Evolutionary conservation across 1,140 invertebrate genomes (phyloP), one percentile per base, ranked within the genome.

Genomic region (Dryas iulia): DNA sequence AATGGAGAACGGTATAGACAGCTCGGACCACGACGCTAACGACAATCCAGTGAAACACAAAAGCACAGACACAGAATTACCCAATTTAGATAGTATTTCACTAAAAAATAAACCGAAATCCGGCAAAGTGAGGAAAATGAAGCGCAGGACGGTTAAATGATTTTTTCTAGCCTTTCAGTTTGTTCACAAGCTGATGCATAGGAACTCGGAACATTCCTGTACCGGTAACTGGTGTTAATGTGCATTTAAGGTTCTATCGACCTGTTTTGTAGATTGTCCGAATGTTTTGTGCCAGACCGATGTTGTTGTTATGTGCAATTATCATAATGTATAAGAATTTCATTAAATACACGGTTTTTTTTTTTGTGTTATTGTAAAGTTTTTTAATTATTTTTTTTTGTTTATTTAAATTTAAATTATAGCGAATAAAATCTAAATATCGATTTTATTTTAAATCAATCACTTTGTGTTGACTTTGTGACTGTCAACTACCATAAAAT

Each of bases 61-160:
- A 59, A 0, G 11, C 26, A 74, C 79, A 0, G 84, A 87, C 53
- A 61, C 73, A 0, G 87, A 89, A 25, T 65, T 87, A 31, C 86
- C 84, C 4, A 85, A 87, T 59, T 12, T 87, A 60, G 88, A 89
- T 66, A 86, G 77, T 57, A 83, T 87, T 70, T 83, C 86, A 0
- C 66, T 88, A 2, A 89, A 82, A 63, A 79, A 66, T 35, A 89
- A 87, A 59, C 70, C 74, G 3, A 87, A 87, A 60, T 39, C 56
- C 25, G 81, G 87, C 30, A 89, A 86, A 86, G 84, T 88, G 78
- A 84, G 87, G 67, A 88, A 80, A 71, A 72, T 75, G 7, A 89
- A 78, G 74, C 76, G 88, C 69, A 75, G 86, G 81, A 86, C 85
- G 54, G 87, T 89, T 52, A 92, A 92, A 92, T 92, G 91, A 92